Percentiles rank a stretch among this genome's conserved stretches.
These are phyloP conservation scores for Amaurobius ferox DNA, from an alignment of 2,888 invertebrate genomes.

Conservation along the genomic window DNA sequence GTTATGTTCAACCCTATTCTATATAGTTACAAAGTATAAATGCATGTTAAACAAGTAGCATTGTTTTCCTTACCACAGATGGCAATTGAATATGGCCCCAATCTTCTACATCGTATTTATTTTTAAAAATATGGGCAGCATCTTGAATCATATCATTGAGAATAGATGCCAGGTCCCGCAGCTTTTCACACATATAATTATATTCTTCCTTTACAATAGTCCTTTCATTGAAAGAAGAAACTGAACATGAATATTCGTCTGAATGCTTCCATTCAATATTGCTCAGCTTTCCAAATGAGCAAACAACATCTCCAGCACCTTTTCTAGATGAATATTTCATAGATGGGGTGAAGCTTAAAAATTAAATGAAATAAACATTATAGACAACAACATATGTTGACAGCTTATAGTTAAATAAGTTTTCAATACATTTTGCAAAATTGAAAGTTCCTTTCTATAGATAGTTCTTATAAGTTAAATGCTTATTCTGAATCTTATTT, in stretches of 20 bases:
- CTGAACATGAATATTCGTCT: constrained; percentile 40
- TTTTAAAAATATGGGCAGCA: constrained; percentile 77
- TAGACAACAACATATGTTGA: too few relatives aligned
- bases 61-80: constrained; percentile 76
- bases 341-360: constrained; percentile 77
- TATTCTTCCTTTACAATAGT: constrained; percentile 73
- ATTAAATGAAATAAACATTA: too few relatives aligned
- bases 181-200: constrained; percentile 81
- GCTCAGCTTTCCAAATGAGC: constrained; percentile 75
- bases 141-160: constrained; percentile 78
- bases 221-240: constrained; percentile 43
- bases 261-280: constrained; percentile 61
- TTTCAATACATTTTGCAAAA: too few relatives aligned
- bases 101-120: constrained; percentile 76
- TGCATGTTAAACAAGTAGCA: too few relatives aligned
- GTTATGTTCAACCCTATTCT: too few relatives aligned
- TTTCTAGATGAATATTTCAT: constrained; percentile 78
- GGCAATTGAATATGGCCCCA: constrained; percentile 76
- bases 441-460: too few relatives aligned
- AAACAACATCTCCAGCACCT: constrained; percentile 83
- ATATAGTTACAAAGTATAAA: too few relatives aligned
- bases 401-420: too few relatives aligned
- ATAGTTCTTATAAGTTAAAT: too few relatives aligned
- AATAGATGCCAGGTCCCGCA: constrained; percentile 78
- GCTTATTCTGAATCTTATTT: too few relatives aligned